These are phyloP conservation scores for Nanorana parkeri DNA, from an alignment of 2,113 vertebrate species.

Conservation along the genomic window DNA sequence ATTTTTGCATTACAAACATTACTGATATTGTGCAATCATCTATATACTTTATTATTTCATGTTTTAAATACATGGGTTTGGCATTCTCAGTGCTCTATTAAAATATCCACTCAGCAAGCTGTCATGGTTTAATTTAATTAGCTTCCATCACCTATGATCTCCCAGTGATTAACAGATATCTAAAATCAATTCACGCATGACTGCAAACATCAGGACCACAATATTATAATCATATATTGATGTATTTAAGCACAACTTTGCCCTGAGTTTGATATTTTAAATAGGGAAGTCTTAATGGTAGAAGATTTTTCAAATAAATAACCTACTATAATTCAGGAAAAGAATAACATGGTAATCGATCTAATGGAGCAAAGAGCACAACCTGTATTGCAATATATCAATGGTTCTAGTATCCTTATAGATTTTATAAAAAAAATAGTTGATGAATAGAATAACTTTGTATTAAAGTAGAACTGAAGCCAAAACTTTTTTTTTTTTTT, in stretches of 20 bases:
- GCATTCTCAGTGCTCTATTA: not conserved
- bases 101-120: not conserved
- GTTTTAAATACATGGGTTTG: not conserved
- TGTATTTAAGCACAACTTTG: slow-evolving; percentile 14
- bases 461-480: too few relatives aligned
- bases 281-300: slow-evolving; percentile 4
- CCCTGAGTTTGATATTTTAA: slow-evolving; percentile 12
- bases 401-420: too few relatives aligned
- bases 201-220: slow-evolving; percentile 26
- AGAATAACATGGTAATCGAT: not conserved
- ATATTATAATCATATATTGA: not conserved
- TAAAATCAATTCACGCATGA: not conserved
- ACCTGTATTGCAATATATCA: not conserved
- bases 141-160: slow-evolving; percentile 21
- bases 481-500: too few relatives aligned
- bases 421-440: too few relatives aligned
- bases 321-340: not conserved
- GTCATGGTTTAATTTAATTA: slow-evolving; percentile 27
- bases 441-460: too few relatives aligned
- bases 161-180: slow-evolving; percentile 16
- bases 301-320: not conserved
- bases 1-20: not conserved
- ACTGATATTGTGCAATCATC: not conserved
- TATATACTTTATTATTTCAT: not conserved
- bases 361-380: not conserved